Base-by-base conservation (phyloP, 2,797 vertebrate species). In the Sebastiscus albofasciatus region DNA sequence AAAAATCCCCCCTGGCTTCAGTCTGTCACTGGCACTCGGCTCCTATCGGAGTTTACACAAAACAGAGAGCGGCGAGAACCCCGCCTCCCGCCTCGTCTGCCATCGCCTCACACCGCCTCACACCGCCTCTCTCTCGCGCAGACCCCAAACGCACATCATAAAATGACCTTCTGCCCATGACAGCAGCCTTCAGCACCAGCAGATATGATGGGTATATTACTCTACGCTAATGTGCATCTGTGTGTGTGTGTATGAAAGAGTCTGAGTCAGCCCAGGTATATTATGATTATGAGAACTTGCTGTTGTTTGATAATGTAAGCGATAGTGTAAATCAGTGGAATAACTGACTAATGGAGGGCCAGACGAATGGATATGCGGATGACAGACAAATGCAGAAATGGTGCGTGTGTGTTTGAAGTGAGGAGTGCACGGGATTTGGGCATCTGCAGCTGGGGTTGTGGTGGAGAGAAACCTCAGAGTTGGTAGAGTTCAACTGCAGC, bases 151-250 rank as follows among this genome's bases (percentile, higher is more conserved):
- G 13, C 61, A 74, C 68, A 72, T 84, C 83, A 82, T 83, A 82
- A 87, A 91, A 87, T 87, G 83, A 92, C 90, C 88, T 86, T 87
- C 86, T 88, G 83, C 33, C 64, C 70, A 59, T 92, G 92, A 93
- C 93, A 92, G 91, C 86, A 87, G 88, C 89, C 86, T 81, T 95
- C 93, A 94, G 80, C 94, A 87, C 89, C 77, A 80, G 87, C 84
- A 89, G 90, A 94, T 91, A 92, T 79, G 80, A 90, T n/a, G 67
- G 65, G 31, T 72, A 64, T 87, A 87, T 91, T 91, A 89, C 67
- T 77, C 31, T 67, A 42, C 29, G 71, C 60, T 27, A 20, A 67
- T 20, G 54, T 64, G 64, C 56, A 81, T 87, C 42, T 86, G 65
- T 68, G 79, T 81, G 77, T 70, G 61, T 16, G 39, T 39, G 72